phyloP scores from a whole-genome alignment of 1,140 invertebrate species.

The Calycopis cecrops region DNA sequence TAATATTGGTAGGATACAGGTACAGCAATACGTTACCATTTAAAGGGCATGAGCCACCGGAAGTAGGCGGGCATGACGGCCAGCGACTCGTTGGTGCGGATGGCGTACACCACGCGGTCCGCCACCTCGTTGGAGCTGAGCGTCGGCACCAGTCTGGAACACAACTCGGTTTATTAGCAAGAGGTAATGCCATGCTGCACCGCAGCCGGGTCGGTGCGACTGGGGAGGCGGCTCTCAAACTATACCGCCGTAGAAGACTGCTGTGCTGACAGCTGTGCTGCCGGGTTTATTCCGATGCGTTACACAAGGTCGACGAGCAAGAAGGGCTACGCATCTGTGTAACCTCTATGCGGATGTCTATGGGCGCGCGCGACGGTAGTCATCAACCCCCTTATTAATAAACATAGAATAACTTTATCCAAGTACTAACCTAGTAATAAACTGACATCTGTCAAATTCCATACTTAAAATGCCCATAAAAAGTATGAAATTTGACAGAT shows the following conservation, averaged over 20 bases:
- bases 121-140: constrained; percentile 91
- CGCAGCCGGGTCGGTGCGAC: no score
- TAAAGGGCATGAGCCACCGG: constrained; percentile 78
- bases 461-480: no score
- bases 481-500: no score
- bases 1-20: no score
- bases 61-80: constrained; percentile 87
- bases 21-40: constrained; percentile 76
- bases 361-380: no score
- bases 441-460: no score
- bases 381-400: no score
- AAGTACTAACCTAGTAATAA: no score
- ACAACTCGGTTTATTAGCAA: neutral
- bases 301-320: neutral
- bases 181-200: no score
- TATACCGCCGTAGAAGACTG: neutral
- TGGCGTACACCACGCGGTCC: constrained; percentile 86
- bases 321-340: no score
- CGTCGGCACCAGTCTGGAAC: constrained; percentile 84
- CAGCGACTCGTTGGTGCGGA: constrained; percentile 86
- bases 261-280: neutral
- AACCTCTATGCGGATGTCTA: no score
- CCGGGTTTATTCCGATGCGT: neutral
- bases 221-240: neutral
- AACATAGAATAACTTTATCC: no score